A percentile compares a stretch with the other conserved stretches of the same genome.
Evolutionary conservation across 2,888 invertebrate genomes (phyloP).

Genomic region (Hartigia nigra): DNA sequence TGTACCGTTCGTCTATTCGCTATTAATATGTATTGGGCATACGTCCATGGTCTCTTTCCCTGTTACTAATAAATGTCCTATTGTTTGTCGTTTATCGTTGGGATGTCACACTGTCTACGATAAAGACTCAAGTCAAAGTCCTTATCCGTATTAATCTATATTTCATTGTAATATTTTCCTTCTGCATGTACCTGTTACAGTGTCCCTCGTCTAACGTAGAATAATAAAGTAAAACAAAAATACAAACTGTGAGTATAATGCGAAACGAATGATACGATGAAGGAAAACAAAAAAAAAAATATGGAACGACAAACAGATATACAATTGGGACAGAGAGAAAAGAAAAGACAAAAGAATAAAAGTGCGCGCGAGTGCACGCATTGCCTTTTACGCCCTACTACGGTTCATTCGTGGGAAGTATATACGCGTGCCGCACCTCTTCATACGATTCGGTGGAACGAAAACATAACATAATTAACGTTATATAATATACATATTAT

Average conservation of each 20-base stretch:
- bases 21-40: neutral
- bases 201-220: constrained; percentile 22
- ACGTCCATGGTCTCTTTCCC: constrained; percentile 1
- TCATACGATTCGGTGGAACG: constrained; percentile 30
- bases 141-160: neutral
- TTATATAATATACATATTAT: constrained; percentile 59
- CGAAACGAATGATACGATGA: neutral
- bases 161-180: constrained; percentile 10
- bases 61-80: constrained; percentile 1
- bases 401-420: constrained; percentile 5
- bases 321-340: neutral
- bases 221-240: constrained; percentile 11
- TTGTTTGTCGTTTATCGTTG: neutral
- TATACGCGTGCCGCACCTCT: constrained; percentile 8
- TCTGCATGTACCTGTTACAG: constrained; percentile 16
- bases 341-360: neutral
- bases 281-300: neutral
- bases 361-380: constrained; percentile 28
- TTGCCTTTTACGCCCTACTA: constrained; percentile 15
- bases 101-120: neutral
- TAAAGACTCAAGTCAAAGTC: neutral
- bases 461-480: constrained; percentile 57
- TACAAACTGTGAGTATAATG: constrained; percentile 15
- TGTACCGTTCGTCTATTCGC: constrained; percentile 5
- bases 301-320: neutral